Conservation (phyloP, 2,113 vertebrate species). For the Emydocephalus ijimae region DNA sequence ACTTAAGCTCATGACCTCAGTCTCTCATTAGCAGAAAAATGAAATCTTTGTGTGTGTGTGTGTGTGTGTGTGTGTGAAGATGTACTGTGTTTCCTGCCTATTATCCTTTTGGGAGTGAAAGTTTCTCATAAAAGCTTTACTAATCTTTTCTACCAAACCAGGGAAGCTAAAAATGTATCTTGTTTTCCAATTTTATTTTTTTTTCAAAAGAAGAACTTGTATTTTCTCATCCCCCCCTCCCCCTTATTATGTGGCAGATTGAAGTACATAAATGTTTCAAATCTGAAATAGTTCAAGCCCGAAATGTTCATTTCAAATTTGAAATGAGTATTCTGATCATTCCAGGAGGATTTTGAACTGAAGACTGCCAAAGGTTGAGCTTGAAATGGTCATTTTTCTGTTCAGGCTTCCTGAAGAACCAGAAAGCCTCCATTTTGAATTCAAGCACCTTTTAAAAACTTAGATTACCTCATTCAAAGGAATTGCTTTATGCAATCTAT, state of each 20-base stretch:
- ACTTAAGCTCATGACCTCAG: constrained; percentile 63
- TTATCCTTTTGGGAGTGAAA: constrained; percentile 67
- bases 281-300: neutral
- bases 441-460: neutral
- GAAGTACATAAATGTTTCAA: neutral
- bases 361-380: neutral
- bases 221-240: neutral
- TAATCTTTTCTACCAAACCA: constrained; percentile 58
- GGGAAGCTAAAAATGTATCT: constrained; percentile 27
- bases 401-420: neutral
- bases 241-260: constrained; percentile 48
- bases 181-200: constrained; percentile 40
- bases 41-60: constrained; percentile 59
- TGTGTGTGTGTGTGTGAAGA: constrained; percentile 26
- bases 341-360: neutral
- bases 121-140: constrained; percentile 60
- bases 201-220: constrained; percentile 30
- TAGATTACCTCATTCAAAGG: neutral
- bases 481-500: neutral
- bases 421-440: neutral
- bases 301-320: neutral
- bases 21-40: constrained; percentile 72
- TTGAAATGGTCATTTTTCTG: neutral
- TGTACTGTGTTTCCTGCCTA: constrained; percentile 63
- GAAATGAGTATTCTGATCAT: neutral